phyloP scores from a whole-genome alignment of 2,113 vertebrate species.

The Antigone vipio region DNA sequence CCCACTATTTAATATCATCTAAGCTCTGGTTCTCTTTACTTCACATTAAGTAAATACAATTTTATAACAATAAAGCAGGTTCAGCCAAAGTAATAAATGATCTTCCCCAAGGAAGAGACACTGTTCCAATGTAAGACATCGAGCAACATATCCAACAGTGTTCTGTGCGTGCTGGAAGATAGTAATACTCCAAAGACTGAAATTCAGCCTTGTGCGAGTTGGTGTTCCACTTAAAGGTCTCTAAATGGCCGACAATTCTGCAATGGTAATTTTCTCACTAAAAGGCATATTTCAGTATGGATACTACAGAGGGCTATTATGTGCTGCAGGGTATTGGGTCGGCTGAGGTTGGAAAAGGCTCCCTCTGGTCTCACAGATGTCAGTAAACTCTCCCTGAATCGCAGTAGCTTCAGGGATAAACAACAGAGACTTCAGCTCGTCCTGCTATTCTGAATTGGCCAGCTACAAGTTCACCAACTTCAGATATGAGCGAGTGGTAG shows the following conservation, averaged over 20 bases:
- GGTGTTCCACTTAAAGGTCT: neutral
- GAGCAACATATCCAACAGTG: neutral
- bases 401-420: slow-evolving; percentile 51
- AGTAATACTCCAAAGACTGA: neutral
- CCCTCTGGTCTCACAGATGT: slow-evolving; percentile 16
- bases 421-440: neutral
- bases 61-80: neutral
- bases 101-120: neutral
- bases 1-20: neutral
- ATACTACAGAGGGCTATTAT: neutral
- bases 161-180: neutral
- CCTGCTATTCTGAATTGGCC: neutral
- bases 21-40: neutral
- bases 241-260: neutral
- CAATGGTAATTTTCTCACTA: neutral
- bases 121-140: neutral
- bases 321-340: neutral
- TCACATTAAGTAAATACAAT: slow-evolving; percentile 10
- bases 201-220: neutral
- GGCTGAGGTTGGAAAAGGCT: neutral
- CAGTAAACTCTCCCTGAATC: neutral
- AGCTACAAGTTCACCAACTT: neutral
- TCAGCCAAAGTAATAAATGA: neutral
- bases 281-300: neutral
- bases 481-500: neutral